These are phyloP conservation scores for Aplodontia rufa DNA, from an alignment of 2,113 vertebrate genomes.

Conservation along the genomic window DNA sequence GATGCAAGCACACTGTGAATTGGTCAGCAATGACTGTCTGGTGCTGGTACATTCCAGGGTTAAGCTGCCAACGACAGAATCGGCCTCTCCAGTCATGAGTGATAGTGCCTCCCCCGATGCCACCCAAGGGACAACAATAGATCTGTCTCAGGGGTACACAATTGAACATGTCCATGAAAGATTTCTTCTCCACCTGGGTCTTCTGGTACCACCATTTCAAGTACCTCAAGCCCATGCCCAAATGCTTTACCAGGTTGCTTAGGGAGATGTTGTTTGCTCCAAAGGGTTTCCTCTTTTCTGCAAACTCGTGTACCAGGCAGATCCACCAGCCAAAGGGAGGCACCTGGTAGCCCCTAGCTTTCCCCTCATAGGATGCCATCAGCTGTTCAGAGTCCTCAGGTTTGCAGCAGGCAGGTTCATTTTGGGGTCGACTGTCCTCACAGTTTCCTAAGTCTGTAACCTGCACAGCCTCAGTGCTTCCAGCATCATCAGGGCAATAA, in stretches of 20 bases:
- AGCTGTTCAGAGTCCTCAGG: slow-evolving; percentile 83
- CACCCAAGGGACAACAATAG: slow-evolving; percentile 95
- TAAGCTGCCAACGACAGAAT: slow-evolving; percentile 98
- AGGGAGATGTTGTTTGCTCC: slow-evolving; percentile 89
- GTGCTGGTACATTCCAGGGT: slow-evolving; percentile 95
- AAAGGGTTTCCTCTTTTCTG: slow-evolving; percentile 93
- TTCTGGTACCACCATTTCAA: slow-evolving; percentile 96
- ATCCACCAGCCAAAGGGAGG: slow-evolving; percentile 92
- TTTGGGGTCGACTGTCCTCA: not conserved
- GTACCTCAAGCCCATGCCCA: slow-evolving; percentile 93
- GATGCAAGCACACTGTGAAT: slow-evolving; percentile 96
- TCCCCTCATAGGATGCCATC: slow-evolving; percentile 89
- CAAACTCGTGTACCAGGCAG: slow-evolving; percentile 94
- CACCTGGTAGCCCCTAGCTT: slow-evolving; percentile 86
- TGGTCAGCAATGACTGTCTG: slow-evolving; percentile 92
- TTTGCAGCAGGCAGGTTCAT: slow-evolving; percentile 58
- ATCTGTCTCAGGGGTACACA: slow-evolving; percentile 92
- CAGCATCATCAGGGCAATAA: not conserved
- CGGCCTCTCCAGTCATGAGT: slow-evolving; percentile 96
- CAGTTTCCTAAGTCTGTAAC: slow-evolving; percentile 17
- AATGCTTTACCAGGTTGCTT: slow-evolving; percentile 87
- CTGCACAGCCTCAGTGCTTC: not conserved
- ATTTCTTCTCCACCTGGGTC: slow-evolving; percentile 95
- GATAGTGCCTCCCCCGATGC: slow-evolving; percentile 96
- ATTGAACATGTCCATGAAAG: slow-evolving; percentile 95